Conservation (phyloP, 2,113 vertebrate species). For the Illadopsis cleaveri region DNA sequence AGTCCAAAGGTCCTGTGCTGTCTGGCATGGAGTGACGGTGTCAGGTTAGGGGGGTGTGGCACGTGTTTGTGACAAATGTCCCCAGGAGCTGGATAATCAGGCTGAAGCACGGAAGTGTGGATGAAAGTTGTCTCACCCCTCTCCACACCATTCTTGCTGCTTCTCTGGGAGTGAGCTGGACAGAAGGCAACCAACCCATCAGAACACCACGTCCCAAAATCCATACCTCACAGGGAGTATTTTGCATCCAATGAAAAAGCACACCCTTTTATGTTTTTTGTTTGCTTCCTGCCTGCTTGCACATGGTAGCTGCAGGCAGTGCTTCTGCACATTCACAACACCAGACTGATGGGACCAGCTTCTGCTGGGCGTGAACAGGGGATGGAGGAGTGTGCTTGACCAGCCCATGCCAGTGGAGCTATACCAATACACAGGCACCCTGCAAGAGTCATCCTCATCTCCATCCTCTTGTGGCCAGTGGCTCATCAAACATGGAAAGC, state of each 20-base stretch:
- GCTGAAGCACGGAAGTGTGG: neutral
- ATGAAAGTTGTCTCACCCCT: neutral
- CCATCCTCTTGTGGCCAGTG: neutral
- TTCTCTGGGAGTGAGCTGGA: neutral
- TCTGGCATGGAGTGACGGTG: neutral
- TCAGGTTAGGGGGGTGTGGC: neutral
- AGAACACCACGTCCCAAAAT: neutral
- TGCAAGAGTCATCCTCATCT: neutral
- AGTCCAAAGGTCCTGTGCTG: neutral
- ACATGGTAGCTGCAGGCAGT: rapidly evolving
- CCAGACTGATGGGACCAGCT: neutral
- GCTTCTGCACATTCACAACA: neutral
- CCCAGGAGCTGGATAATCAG: neutral
- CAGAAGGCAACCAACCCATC: neutral
- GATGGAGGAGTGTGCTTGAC: neutral
- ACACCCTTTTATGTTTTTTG: neutral
- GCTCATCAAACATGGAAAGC: neutral
- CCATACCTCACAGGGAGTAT: neutral
- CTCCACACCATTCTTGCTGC: neutral
- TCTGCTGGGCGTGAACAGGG: neutral
- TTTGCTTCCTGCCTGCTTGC: neutral
- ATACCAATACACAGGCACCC: neutral
- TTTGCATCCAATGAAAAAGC: neutral
- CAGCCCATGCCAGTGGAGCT: neutral
- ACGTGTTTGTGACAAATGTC: neutral